A percentile compares a stretch with the other conserved stretches of the same genome.
Evolutionary conservation across 2,888 invertebrate genomes (phyloP).

Genomic region (Watsonalla binaria): DNA sequence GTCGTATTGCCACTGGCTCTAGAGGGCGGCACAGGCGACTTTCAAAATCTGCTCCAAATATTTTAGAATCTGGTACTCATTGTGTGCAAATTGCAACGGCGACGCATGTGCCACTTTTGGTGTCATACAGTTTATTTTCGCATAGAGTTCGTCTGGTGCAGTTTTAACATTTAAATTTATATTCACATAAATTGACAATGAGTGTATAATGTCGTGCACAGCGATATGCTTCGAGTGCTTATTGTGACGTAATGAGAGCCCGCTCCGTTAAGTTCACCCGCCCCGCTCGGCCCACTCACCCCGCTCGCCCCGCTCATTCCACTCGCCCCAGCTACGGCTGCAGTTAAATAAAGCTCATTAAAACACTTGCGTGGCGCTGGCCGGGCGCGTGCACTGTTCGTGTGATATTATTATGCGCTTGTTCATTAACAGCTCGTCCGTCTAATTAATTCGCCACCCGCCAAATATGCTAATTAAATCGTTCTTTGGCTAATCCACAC

Average conservation of each 20-base stretch:
- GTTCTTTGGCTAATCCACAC: not conserved
- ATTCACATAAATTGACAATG: not conserved
- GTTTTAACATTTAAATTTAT: not conserved
- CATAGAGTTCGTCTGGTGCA: no score
- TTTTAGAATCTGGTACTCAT: no score
- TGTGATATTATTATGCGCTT: not conserved
- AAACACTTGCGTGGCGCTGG: not conserved
- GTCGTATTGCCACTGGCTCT: no score
- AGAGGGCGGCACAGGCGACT: no score
- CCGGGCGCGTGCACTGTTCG: not conserved
- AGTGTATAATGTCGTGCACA: slow-evolving; percentile 1
- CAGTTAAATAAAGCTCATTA: no score
- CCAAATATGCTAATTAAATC: not conserved
- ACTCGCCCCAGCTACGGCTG: slow-evolving; percentile 3
- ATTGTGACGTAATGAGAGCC: slow-evolving; percentile 2
- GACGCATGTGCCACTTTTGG: no score
- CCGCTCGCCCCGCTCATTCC: slow-evolving; percentile 10
- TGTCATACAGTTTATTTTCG: no score
- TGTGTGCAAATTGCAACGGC: no score
- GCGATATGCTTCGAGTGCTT: slow-evolving; percentile 4
- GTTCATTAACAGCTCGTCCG: not conserved
- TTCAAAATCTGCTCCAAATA: no score
- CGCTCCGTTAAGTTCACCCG: slow-evolving; percentile 3
- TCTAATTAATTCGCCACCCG: not conserved
- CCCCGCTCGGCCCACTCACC: slow-evolving; percentile 8